These are phyloP conservation scores for Eremophila alpestris DNA, from an alignment of 2,797 vertebrate species.

Conservation along the genomic window DNA sequence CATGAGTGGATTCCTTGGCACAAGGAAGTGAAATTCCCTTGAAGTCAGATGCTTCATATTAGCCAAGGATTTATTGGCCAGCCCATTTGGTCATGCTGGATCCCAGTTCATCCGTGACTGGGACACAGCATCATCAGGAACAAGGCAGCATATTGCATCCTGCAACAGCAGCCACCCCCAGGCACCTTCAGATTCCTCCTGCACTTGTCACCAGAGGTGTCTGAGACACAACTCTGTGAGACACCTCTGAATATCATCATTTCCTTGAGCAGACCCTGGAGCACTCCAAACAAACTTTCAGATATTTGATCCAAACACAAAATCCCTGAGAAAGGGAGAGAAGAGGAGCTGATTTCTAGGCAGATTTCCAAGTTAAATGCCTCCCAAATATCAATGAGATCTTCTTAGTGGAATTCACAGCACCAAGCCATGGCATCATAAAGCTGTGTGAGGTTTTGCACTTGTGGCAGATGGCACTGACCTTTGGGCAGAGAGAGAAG, in stretches of 20 bases:
- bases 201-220: background rate
- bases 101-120: background rate
- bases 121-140: background rate
- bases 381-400: background rate
- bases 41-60: background rate
- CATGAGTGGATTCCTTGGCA: background rate
- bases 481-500: background rate
- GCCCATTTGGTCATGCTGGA: background rate
- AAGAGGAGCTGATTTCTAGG: background rate
- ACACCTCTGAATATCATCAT: background rate
- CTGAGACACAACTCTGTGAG: background rate
- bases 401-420: background rate
- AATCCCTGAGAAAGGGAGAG: background rate
- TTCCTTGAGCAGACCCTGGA: background rate
- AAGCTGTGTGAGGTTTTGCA: background rate
- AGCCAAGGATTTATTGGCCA: background rate
- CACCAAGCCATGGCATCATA: accelerated
- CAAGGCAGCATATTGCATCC: background rate
- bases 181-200: background rate
- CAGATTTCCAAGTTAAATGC: background rate
- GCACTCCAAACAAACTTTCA: background rate
- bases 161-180: background rate
- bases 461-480: background rate
- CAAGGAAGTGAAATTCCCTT: background rate
- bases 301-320: background rate